Evolutionary conservation across 1,140 invertebrate genomes (phyloP), one percentile per base, ranked within the genome.

Genomic region (Leptopilina boulardi): DNA sequence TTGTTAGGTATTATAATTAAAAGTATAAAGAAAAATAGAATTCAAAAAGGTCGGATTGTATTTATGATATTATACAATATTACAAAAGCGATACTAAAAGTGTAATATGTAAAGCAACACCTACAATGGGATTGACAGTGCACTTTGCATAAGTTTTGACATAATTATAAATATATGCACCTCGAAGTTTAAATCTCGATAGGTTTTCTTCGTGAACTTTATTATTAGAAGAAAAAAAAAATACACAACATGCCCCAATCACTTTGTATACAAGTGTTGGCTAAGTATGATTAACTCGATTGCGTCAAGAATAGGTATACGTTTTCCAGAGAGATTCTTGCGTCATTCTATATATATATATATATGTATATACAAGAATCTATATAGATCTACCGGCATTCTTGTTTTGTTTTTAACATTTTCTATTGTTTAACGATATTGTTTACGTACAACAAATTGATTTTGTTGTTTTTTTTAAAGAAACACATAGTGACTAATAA

Each of bases 201-300:
- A 30, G 23, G 1, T 38, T 66, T 66, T 66, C 59, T 66, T 30
- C 10, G 10, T 59, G 56, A 59, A 59, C 56, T 59, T 59, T 59
- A 59, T 59, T 66, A 23, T 66, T 38, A 8, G 5, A 8, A 38
- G 5, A 38, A 38, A 38, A 9, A 51, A 66, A n/a, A n/a, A n/a
- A n/a, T n/a, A n/a, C n/a, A 15, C 15, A 66, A 66, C 21, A 66
- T 30, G 56, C 56, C 19, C 56, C 56, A 66, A 66, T 66, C 56
- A 66, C 56, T 66, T n/a, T 66, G 56, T 59, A 23, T 15, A 26
- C 23, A 13, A 66, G 59, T 66, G 59, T 66, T 66, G 13, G 23
- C 59, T 26, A 10, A 66, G 23, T 30, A 66, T 30, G 59, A 66
- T 66, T 66, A 66, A 66, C 59, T 66, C 59, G 26, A 66, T 66